phyloP scores from a whole-genome alignment of 2,113 vertebrate genomes.

The Oxygymnocypris stewartii region DNA sequence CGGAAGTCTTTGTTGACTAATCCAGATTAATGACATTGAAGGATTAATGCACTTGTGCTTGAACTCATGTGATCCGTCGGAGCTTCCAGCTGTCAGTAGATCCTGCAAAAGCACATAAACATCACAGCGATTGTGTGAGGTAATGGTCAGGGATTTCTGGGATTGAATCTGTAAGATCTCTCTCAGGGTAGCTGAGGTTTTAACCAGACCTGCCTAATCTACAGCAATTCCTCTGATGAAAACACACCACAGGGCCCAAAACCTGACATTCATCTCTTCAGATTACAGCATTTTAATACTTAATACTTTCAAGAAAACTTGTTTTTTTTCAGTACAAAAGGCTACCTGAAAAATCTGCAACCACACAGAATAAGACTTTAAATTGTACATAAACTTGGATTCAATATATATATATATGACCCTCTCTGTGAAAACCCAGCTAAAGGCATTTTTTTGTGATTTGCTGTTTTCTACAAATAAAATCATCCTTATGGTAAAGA shows the following conservation, averaged over 20 bases:
- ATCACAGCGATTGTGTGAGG: background rate
- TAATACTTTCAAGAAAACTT: background rate
- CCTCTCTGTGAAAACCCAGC: too few relatives aligned
- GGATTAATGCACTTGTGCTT: slow-evolving; percentile 20
- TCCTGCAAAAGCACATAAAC: background rate
- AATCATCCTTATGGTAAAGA: too few relatives aligned
- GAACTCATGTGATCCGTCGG: background rate
- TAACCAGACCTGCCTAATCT: background rate
- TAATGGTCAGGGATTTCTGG: background rate
- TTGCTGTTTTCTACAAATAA: too few relatives aligned
- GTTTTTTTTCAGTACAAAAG: background rate
- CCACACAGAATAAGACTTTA: too few relatives aligned
- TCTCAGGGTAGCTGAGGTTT: background rate
- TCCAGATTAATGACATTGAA: background rate
- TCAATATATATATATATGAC: too few relatives aligned
- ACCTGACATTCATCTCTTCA: background rate
- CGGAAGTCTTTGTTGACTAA: slow-evolving; percentile 25
- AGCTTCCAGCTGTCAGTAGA: background rate
- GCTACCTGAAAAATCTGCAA: background rate
- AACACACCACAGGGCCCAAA: background rate
- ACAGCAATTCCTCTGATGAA: background rate
- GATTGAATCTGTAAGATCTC: background rate
- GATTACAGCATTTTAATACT: background rate
- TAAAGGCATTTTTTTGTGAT: too few relatives aligned
- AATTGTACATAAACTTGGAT: too few relatives aligned